phyloP scores from a whole-genome alignment of 2,888 invertebrate genomes.

The Theodoxus fluviatilis region DNA sequence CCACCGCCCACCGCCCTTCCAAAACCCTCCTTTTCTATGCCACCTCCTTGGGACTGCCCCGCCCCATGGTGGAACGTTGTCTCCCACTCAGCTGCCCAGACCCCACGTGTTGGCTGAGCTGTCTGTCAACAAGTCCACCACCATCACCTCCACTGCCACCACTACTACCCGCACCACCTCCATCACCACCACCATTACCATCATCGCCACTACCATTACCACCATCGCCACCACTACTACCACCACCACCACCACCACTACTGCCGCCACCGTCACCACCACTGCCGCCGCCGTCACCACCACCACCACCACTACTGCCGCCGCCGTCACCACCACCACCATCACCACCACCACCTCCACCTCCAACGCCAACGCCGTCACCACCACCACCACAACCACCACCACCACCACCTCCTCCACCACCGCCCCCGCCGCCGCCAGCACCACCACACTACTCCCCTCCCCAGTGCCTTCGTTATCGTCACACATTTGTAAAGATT shows the following conservation, averaged over 20 bases:
- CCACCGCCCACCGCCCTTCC: too few species aligned
- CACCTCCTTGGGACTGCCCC: too few species aligned
- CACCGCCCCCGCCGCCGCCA: conserved; percentile 17
- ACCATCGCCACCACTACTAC: conserved; percentile 12
- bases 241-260: conserved; percentile 11
- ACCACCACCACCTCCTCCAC: conserved; percentile 10
- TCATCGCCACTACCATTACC: conserved; percentile 15
- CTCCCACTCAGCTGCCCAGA: too few species aligned
- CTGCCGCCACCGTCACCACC: conserved; percentile 8
- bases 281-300: conserved; percentile 8
- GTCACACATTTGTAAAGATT: too few species aligned
- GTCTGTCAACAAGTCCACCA: too few species aligned
- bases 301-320: conserved; percentile 13
- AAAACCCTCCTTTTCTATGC: too few species aligned
- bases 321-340: conserved; percentile 9
- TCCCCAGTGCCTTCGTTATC: too few species aligned
- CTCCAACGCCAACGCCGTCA: background rate
- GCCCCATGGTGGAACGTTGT: too few species aligned
- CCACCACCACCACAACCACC: background rate
- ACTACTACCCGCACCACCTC: too few species aligned
- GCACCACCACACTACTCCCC: background rate
- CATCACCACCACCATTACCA: background rate
- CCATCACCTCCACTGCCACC: too few species aligned
- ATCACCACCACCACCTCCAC: conserved; percentile 11
- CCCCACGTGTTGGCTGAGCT: too few species aligned